Percentiles rank a stretch among this genome's conserved stretches.
Conservation (phyloP, 1,140 invertebrate species). For the Physella acuta region DNA sequence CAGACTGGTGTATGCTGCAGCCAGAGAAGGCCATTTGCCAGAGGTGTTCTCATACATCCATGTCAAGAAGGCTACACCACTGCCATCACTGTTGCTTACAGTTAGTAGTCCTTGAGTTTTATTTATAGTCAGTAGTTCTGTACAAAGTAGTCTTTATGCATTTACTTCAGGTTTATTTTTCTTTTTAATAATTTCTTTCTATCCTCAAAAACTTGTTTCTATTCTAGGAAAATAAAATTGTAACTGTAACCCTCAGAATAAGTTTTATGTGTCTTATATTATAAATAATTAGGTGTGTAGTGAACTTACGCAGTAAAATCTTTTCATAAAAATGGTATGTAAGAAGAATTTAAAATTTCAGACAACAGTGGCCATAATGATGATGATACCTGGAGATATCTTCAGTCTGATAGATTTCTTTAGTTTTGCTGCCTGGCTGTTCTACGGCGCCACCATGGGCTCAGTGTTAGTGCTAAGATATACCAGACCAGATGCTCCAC, state of each 20-base stretch:
- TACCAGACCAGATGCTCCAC: conserved; percentile 69
- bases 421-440: conserved; percentile 52
- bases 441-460: conserved; percentile 69
- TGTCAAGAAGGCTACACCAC: conserved; percentile 81
- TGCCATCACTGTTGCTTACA: conserved; percentile 87
- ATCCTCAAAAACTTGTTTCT: too few relatives aligned
- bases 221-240: too few relatives aligned
- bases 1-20: conserved; percentile 76
- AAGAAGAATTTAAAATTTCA: conserved; percentile 64
- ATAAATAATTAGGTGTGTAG: too few relatives aligned
- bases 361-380: conserved; percentile 74
- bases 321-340: too few relatives aligned
- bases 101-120: too few relatives aligned
- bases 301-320: too few relatives aligned
- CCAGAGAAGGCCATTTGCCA: conserved; percentile 86
- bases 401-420: conserved; percentile 49
- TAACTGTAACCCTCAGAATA: too few relatives aligned
- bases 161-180: too few relatives aligned
- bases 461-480: conserved; percentile 74
- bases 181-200: too few relatives aligned
- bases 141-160: too few relatives aligned
- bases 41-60: conserved; percentile 86
- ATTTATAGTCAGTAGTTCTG: too few relatives aligned
- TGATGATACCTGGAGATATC: conserved; percentile 70
- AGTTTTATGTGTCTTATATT: too few relatives aligned